Evolutionary conservation across 2,113 vertebrate genomes (phyloP).

Genomic region (Paradisaea rubra): DNA sequence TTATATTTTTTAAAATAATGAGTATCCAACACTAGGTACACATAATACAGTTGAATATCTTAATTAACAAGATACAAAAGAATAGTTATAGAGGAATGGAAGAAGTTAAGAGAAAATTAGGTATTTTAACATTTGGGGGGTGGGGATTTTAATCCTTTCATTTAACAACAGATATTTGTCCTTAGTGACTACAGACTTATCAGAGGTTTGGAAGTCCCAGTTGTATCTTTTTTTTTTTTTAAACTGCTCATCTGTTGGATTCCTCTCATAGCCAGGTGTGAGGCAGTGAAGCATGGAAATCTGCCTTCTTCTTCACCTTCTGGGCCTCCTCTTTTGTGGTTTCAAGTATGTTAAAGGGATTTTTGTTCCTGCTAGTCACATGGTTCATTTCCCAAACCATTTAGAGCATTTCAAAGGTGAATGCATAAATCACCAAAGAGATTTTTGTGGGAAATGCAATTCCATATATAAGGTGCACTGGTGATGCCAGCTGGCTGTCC

Average conservation of each 20-base stretch:
- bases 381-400: slow-evolving; percentile 1
- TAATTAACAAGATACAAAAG: not conserved
- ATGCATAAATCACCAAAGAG: not conserved
- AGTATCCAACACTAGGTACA: not conserved
- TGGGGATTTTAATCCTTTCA: not conserved
- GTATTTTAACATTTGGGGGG: not conserved
- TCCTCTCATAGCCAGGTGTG: not conserved
- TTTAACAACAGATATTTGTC: not conserved
- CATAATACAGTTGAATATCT: not conserved
- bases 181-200: not conserved
- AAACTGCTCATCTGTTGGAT: not conserved
- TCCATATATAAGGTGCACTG: not conserved
- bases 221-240: not conserved
- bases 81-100: not conserved
- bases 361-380: slow-evolving; percentile 4
- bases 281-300: slow-evolving; percentile 24
- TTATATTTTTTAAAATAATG: not conserved
- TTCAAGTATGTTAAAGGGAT: not conserved
- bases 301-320: not conserved
- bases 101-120: not conserved
- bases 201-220: not conserved
- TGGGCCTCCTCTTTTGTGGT: not conserved
- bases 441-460: not conserved
- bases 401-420: not conserved
- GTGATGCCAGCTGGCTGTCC: slow-evolving; percentile 20